These are phyloP conservation scores for Poeciliopsis infans DNA, from an alignment of 2,797 vertebrate genomes.

Conservation along the genomic window DNA sequence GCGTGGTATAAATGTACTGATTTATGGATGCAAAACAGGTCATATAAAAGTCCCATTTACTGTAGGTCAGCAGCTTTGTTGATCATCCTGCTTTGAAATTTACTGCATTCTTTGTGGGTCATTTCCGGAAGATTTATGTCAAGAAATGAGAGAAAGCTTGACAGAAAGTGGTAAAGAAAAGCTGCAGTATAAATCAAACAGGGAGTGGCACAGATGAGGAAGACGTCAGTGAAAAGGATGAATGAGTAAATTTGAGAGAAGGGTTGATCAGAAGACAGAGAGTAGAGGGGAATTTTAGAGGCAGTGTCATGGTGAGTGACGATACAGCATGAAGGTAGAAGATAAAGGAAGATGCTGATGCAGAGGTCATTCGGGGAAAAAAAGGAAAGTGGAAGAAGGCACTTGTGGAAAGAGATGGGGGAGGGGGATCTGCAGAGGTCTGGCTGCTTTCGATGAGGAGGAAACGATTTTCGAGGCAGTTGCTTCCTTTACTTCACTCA, in stretches of 20 bases:
- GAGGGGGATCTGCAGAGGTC: slow-evolving; percentile 62
- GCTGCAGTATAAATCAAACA: not conserved
- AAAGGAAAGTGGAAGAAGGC: slow-evolving; percentile 12
- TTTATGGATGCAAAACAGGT: slow-evolving; percentile 9
- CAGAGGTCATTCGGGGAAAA: slow-evolving; percentile 7
- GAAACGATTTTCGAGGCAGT: slow-evolving; percentile 48
- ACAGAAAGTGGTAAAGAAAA: not conserved
- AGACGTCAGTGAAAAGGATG: not conserved
- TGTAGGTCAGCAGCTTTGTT: not conserved
- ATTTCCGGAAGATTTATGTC: not conserved
- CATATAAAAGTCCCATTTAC: slow-evolving; percentile 4
- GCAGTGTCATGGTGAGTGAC: slow-evolving; percentile 20
- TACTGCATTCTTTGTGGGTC: slow-evolving; percentile 4
- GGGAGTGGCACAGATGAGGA: not conserved
- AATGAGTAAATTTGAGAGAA: slow-evolving; percentile 14
- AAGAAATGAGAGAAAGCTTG: not conserved
- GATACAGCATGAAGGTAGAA: not conserved
- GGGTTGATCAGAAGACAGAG: slow-evolving; percentile 1
- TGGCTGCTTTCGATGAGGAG: slow-evolving; percentile 43
- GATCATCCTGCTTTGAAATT: not conserved
- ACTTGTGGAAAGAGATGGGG: slow-evolving; percentile 28
- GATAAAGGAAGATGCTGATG: slow-evolving; percentile 20
- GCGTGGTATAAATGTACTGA: not conserved
- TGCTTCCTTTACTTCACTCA: slow-evolving; percentile 20
- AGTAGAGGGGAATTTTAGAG: not conserved